Percentiles rank a stretch among this genome's conserved stretches.
These are phyloP conservation scores for Cheilosia urbana DNA, from an alignment of 2,888 invertebrate genomes.

Conservation along the genomic window DNA sequence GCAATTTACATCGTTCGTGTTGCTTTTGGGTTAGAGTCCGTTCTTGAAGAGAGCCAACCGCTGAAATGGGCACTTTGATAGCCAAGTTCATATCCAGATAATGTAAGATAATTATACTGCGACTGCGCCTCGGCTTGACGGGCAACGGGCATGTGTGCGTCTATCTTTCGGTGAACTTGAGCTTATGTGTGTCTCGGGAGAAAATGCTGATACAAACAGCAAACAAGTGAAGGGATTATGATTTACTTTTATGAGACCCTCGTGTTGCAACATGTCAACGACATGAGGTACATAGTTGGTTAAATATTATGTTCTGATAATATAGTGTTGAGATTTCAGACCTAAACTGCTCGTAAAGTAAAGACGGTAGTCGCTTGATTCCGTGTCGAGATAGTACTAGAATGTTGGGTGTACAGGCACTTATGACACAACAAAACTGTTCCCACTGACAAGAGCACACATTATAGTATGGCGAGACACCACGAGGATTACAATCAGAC, in stretches of 20 bases:
- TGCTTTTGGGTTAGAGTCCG: neutral
- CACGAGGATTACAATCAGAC: no score
- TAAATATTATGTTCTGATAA: neutral
- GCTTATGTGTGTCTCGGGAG: slow-evolving; percentile 3
- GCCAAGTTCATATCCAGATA: slow-evolving; percentile 44
- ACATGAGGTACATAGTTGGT: neutral
- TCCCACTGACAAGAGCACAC: no score
- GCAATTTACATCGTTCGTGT: slow-evolving; percentile 31
- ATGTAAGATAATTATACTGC: slow-evolving; percentile 47
- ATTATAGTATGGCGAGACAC: no score
- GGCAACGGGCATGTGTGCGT: neutral
- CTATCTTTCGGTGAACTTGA: neutral
- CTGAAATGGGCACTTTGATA: slow-evolving; percentile 22
- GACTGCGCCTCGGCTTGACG: neutral
- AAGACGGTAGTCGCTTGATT: no score
- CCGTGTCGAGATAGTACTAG: no score
- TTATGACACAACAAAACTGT: no score
- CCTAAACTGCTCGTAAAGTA: no score
- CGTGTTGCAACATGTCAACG: neutral
- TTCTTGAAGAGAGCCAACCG: neutral
- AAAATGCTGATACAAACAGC: neutral
- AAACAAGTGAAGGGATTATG: slow-evolving; percentile 15
- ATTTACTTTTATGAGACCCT: neutral
- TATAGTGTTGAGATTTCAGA: neutral
- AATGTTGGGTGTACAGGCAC: no score